Conservation (phyloP, 2,888 invertebrate genomes). For the Geotrupes spiniger region DNA sequence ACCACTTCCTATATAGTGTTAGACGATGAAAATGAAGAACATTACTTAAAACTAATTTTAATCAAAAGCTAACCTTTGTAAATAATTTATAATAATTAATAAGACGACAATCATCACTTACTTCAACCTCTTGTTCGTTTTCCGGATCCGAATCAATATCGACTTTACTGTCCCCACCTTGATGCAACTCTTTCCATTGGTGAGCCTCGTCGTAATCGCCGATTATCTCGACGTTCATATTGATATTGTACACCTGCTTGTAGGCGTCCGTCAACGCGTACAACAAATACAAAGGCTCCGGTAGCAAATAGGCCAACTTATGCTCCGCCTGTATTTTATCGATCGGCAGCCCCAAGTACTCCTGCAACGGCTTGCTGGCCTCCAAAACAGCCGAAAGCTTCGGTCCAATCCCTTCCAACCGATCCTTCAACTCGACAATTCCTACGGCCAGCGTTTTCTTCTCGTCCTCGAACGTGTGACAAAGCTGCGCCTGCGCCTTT, state of each 20-base stretch:
- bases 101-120: constrained; percentile 20
- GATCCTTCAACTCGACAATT: constrained; percentile 45
- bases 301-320: constrained; percentile 70
- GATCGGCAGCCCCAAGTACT: constrained; percentile 76
- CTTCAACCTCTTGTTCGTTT: constrained; percentile 47
- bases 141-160: constrained; percentile 71
- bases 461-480: constrained; percentile 69
- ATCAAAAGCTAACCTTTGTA: constrained; percentile 4
- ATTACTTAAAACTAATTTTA: constrained; percentile 5
- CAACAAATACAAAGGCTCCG: constrained; percentile 79
- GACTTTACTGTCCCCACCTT: constrained; percentile 56
- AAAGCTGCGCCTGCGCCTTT: constrained; percentile 74
- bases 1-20: constrained; percentile 43
- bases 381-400: constrained; percentile 69
- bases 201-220: constrained; percentile 71
- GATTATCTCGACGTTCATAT: constrained; percentile 54
- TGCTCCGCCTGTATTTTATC: constrained; percentile 78
- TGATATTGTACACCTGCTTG: constrained; percentile 67
- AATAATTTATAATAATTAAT: constrained; percentile 3
- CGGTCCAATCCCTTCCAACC: constrained; percentile 79
- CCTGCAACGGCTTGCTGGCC: constrained; percentile 85
- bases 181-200: constrained; percentile 53
- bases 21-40: neutral
- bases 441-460: constrained; percentile 71
- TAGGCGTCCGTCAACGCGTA: constrained; percentile 84